These are phyloP conservation scores for Ammodramus savannarum DNA, from an alignment of 2,113 vertebrate species.

Conservation along the genomic window DNA sequence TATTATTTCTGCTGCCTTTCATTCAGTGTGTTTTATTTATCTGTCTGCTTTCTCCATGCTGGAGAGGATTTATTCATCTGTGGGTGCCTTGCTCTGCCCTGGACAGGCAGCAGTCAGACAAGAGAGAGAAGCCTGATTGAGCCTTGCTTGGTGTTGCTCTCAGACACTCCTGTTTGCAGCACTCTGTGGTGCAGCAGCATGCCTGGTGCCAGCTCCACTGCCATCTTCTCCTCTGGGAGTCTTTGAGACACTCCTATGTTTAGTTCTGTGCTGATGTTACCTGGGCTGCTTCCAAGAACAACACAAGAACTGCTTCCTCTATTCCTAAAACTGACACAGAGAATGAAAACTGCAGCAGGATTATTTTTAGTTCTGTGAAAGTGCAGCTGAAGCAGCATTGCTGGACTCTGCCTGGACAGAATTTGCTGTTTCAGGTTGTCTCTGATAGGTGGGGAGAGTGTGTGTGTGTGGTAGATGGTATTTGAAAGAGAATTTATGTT, in stretches of 20 bases:
- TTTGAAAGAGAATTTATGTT: not conserved
- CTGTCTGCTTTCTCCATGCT: not conserved
- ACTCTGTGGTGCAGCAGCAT: not conserved
- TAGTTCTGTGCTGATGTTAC: slow-evolving; percentile 47
- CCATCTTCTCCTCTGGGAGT: slow-evolving; percentile 35
- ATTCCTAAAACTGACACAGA: slow-evolving; percentile 40
- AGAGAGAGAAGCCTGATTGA: not conserved
- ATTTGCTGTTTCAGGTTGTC: not conserved
- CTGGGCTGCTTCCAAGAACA: slow-evolving; percentile 53
- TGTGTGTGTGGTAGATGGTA: not conserved
- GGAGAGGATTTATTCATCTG: not conserved
- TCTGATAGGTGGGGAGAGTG: not conserved
- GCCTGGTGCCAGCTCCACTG: not conserved
- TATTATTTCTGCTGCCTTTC: not conserved
- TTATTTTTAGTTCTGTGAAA: slow-evolving; percentile 60
- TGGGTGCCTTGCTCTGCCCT: not conserved
- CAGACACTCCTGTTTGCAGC: not conserved
- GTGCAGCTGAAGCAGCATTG: slow-evolving; percentile 4
- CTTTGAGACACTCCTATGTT: not conserved
- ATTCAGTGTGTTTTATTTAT: not conserved
- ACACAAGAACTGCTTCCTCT: slow-evolving; percentile 16
- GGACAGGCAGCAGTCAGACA: not conserved
- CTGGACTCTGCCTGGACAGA: not conserved
- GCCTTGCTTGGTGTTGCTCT: not conserved
- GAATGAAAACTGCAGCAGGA: slow-evolving; percentile 38